phyloP scores from a whole-genome alignment of 37 sponge, comb jelly and placozoan species.

The Lycopodina hypogea region DNA sequence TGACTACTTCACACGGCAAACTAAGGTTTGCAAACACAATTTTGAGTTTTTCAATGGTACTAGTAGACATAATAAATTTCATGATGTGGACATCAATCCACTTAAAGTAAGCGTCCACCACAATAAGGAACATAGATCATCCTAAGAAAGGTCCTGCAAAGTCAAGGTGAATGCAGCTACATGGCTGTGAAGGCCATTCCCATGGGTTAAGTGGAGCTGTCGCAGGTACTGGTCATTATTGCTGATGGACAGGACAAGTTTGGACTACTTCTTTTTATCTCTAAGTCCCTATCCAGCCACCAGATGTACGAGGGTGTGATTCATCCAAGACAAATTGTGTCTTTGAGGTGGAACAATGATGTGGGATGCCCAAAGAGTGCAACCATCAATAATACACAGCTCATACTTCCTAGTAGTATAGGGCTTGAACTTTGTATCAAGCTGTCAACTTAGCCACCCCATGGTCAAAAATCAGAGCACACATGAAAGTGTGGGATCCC shows the following conservation, averaged over 20 bases:
- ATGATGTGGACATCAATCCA: slow-evolving; percentile 51
- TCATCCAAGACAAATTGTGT: background rate
- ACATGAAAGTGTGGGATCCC: background rate
- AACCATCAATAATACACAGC: slow-evolving; percentile 12
- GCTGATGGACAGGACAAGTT: slow-evolving; percentile 16
- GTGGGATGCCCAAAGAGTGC: slow-evolving; percentile 2
- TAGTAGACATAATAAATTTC: background rate
- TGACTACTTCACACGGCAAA: slow-evolving; percentile 28
- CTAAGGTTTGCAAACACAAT: slow-evolving; percentile 26
- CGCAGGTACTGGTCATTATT: background rate
- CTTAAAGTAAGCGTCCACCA: slow-evolving; percentile 51
- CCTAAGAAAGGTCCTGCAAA: slow-evolving; percentile 54
- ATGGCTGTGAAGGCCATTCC: slow-evolving; percentile 53
- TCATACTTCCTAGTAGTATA: background rate
- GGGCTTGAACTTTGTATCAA: background rate
- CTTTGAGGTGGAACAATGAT: slow-evolving; percentile 13
- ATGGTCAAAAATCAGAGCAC: background rate
- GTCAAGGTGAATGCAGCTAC: slow-evolving; percentile 42
- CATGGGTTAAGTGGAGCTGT: slow-evolving; percentile 39
- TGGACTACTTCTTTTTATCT: slow-evolving; percentile 21
- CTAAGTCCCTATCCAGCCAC: slow-evolving; percentile 50
- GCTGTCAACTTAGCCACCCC: background rate
- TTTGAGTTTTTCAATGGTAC: slow-evolving; percentile 30
- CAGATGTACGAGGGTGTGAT: slow-evolving; percentile 32
- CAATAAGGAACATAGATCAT: slow-evolving; percentile 37